These are phyloP conservation scores for Acrobasis repandana DNA, from an alignment of 2,888 invertebrate species.

Conservation along the genomic window DNA sequence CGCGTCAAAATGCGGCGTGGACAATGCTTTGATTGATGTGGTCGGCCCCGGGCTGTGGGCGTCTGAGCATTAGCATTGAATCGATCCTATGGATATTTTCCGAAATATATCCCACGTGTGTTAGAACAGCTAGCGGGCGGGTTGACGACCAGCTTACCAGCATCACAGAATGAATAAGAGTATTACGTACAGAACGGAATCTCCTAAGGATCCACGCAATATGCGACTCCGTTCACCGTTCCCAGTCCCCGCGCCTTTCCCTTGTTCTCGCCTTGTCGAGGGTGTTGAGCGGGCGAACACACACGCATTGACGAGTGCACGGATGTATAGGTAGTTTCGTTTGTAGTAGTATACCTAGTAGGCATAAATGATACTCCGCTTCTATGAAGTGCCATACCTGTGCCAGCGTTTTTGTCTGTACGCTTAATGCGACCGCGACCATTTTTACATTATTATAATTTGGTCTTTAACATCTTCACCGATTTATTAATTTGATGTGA, in stretches of 20 bases:
- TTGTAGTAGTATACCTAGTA: no score
- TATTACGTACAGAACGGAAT: no score
- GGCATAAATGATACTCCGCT: no score
- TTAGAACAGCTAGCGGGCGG: constrained; percentile 41
- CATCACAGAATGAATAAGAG: no score
- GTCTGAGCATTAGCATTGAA: constrained; percentile 75
- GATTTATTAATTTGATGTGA: constrained; percentile 31
- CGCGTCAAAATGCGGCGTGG: constrained; percentile 38
- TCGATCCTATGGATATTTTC: constrained; percentile 63
- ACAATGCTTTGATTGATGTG: constrained; percentile 75
- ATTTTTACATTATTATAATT: not conserved
- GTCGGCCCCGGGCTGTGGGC: constrained; percentile 59
- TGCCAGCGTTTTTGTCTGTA: no score
- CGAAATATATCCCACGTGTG: constrained; percentile 62
- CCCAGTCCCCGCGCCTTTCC: no score
- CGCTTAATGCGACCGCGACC: not conserved
- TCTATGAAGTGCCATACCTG: no score
- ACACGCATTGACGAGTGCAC: no score
- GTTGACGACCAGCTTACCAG: constrained; percentile 55
- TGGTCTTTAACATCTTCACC: not conserved
- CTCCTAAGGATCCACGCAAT: no score
- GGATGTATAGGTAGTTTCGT: no score
- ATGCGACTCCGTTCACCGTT: no score
- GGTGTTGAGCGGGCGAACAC: not conserved
- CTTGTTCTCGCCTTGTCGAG: no score